Base-by-base conservation (phyloP, 2,888 invertebrate species). In the Perdita meconis region DNA sequence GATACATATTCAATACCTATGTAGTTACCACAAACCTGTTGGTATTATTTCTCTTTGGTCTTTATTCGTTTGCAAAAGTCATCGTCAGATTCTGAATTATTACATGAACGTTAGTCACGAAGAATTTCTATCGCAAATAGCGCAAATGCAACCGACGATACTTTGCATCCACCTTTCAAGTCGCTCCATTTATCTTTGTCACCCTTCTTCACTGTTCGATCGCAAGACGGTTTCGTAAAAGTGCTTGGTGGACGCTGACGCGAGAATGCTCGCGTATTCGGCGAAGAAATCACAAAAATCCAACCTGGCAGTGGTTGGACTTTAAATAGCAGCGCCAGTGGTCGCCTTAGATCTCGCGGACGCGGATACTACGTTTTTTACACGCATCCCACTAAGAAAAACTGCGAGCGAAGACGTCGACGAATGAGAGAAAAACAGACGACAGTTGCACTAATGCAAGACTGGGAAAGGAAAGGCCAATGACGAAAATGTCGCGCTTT, bases 321-420 rank as follows among this genome's bases (percentile, higher is more conserved):
- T 71, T 71, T 71, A 71, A 71, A 71, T 71, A 71, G 70, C 57
- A 13, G 2, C 50, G 70, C 16, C 57, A 34, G 65, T 71, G 70
- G 70, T 71, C 57, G 70, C 34, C 22, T 22, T 24, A 10, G 13
- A 2, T 8, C 64, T 1, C 55, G 8, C 56, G 30, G 26, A 6
- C 38, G 55, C 38, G 26, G 44, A n/a, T n/a, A n/a, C n/a, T n/a
- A 4, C 34, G 22, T 10, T 12, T 67, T 57, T 50, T 34, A n/a
- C n/a, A n/a, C n/a, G 2, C 10, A 12, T 1, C 26, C 30, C 2
- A 19, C 26, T 1, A 5, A 36, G 34, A 69, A 53, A 13, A 3
- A 42, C 16, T 12, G 22, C 22, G 36, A 50, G 24, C 13, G 6
- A 3, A 1, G 47, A 38, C 2, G 16, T 3, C 16, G 26, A 10